A percentile compares a stretch with the other conserved stretches of the same genome.
Evolutionary conservation across 2,888 invertebrate genomes (phyloP).

Genomic region (Chrysomela aeneicollis): DNA sequence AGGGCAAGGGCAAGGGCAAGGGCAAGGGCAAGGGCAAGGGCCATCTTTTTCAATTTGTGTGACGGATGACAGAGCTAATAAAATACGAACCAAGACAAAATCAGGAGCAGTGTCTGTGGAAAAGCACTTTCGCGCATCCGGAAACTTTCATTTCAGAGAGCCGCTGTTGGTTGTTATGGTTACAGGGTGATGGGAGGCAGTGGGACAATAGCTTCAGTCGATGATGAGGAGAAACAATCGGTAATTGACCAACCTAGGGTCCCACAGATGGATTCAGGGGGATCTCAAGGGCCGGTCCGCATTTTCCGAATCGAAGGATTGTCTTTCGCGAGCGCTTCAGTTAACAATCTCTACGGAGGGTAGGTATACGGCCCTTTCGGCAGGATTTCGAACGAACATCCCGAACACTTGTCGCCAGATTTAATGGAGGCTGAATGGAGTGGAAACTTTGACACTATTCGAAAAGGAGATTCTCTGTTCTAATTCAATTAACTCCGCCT

Average conservation of each 20-base stretch:
- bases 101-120: too few species aligned
- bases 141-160: too few species aligned
- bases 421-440: background rate
- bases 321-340: constrained; percentile 27
- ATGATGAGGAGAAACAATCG: constrained; percentile 52
- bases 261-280: constrained; percentile 35
- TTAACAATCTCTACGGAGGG: constrained; percentile 14
- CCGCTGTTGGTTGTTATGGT: constrained; percentile 50
- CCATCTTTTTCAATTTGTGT: too few species aligned
- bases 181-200: constrained; percentile 40
- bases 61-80: too few species aligned
- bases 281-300: constrained; percentile 26
- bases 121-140: too few species aligned
- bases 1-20: too few species aligned
- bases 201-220: constrained; percentile 49
- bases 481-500: too few species aligned
- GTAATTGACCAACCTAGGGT: constrained; percentile 53
- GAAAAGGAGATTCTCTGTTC: too few species aligned
- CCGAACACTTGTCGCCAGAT: background rate
- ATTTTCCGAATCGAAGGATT: constrained; percentile 19
- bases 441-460: background rate
- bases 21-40: too few species aligned
- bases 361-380: too few species aligned
- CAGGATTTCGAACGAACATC: background rate
- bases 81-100: too few species aligned